A percentile compares a stretch with the other conserved stretches of the same genome.
These are phyloP conservation scores for Apeira syringaria DNA, from an alignment of 2,888 invertebrate genomes.

Conservation along the genomic window DNA sequence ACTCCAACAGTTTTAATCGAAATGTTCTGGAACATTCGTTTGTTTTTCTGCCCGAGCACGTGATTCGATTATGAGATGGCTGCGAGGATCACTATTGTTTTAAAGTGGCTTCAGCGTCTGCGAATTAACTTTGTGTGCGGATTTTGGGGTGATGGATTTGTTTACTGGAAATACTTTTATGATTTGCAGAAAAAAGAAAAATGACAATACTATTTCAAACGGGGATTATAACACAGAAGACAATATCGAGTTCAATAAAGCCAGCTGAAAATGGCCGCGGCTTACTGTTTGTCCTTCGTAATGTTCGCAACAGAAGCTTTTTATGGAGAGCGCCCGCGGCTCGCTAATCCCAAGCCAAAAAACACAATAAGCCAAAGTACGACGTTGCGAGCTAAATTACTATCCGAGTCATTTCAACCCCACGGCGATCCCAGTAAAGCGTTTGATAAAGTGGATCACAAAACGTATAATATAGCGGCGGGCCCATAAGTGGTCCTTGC, in stretches of 20 bases:
- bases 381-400: slow-evolving; percentile 67
- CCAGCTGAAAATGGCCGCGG: slow-evolving; percentile 46
- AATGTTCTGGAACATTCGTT: slow-evolving; percentile 31
- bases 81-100: slow-evolving; percentile 22
- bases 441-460: slow-evolving; percentile 82
- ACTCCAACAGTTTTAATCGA: slow-evolving; percentile 62
- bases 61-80: slow-evolving; percentile 29
- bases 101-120: slow-evolving; percentile 15
- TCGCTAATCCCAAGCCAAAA: slow-evolving; percentile 73
- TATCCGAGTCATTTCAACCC: slow-evolving; percentile 74
- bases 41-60: slow-evolving; percentile 29
- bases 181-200: too few relatives aligned
- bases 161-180: too few relatives aligned
- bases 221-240: slow-evolving; percentile 42
- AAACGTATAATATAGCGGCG: slow-evolving; percentile 76
- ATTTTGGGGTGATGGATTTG: slow-evolving; percentile 2
- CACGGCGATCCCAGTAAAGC: slow-evolving; percentile 73
- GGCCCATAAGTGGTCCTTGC: slow-evolving; percentile 76
- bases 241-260: slow-evolving; percentile 50
- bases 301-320: slow-evolving; percentile 58
- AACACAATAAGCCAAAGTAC: slow-evolving; percentile 73
- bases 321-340: slow-evolving; percentile 62
- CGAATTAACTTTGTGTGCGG: slow-evolving; percentile 13
- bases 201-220: too few relatives aligned
- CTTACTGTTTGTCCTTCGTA: slow-evolving; percentile 52